These are phyloP conservation scores for Minunthozetes semirufus DNA, from an alignment of 2,888 invertebrate species.

Conservation along the genomic window DNA sequence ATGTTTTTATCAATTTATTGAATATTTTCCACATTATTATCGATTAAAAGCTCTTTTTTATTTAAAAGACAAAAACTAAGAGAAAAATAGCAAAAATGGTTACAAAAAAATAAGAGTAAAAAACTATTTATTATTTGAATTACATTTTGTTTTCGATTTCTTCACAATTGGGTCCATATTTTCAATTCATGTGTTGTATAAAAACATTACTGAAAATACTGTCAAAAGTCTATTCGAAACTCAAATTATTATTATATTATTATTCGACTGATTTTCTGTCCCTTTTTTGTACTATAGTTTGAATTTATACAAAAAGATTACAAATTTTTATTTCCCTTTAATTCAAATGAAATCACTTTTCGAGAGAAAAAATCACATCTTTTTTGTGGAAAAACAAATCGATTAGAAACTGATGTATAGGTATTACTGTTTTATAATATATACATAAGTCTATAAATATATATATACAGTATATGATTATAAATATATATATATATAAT, in stretches of 20 bases:
- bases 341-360: neutral
- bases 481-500: neutral
- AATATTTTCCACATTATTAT: neutral
- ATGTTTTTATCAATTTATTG: neutral
- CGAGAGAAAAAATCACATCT: neutral
- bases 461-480: neutral
- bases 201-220: neutral
- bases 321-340: neutral
- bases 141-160: neutral
- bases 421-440: neutral
- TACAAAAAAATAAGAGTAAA: neutral
- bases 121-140: neutral
- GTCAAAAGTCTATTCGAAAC: neutral
- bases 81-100: neutral
- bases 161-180: neutral
- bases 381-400: neutral
- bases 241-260: too few relatives aligned
- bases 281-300: neutral
- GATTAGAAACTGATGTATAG: neutral
- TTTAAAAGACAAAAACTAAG: neutral
- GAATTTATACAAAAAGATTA: neutral
- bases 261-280: neutral
- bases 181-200: neutral
- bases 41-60: neutral
- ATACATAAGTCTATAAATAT: neutral